These are phyloP conservation scores for Cyanoderma ruficeps DNA, from an alignment of 2,113 vertebrate genomes.

Conservation along the genomic window DNA sequence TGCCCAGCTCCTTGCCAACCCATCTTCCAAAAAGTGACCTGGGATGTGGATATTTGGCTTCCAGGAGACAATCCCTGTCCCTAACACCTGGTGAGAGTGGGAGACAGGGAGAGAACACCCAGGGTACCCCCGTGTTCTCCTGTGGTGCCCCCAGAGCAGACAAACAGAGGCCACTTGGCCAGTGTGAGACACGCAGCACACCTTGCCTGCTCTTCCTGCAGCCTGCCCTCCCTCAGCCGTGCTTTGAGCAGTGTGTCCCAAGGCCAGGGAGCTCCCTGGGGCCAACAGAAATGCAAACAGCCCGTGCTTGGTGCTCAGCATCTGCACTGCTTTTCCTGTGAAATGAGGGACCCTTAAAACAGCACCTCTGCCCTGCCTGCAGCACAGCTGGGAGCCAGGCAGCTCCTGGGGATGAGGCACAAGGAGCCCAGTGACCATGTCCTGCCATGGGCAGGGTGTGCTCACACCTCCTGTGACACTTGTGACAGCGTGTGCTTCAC, in stretches of 20 bases:
- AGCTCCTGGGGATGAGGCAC: neutral
- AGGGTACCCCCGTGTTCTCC: neutral
- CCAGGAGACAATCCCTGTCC: neutral
- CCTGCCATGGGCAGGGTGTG: rapidly evolving
- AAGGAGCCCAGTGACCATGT: neutral
- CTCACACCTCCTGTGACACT: neutral
- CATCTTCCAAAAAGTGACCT: neutral
- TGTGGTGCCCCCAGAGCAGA: neutral
- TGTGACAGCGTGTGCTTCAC: rapidly evolving
- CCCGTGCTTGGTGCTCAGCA: neutral
- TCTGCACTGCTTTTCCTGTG: neutral
- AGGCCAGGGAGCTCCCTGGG: neutral
- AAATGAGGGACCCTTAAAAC: neutral
- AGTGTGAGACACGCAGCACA: neutral
- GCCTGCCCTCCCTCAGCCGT: neutral
- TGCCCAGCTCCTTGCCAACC: neutral
- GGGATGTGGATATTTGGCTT: neutral
- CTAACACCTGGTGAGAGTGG: neutral
- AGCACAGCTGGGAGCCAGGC: neutral
- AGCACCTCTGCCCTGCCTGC: neutral
- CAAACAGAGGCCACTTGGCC: neutral
- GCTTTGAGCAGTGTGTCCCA: neutral
- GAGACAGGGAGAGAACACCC: neutral
- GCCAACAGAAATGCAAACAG: neutral
- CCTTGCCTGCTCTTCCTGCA: neutral